Evolutionary conservation across 2,888 invertebrate species (phyloP), one percentile per base, ranked within the genome.

Genomic region (Ypsolopha sequella): DNA sequence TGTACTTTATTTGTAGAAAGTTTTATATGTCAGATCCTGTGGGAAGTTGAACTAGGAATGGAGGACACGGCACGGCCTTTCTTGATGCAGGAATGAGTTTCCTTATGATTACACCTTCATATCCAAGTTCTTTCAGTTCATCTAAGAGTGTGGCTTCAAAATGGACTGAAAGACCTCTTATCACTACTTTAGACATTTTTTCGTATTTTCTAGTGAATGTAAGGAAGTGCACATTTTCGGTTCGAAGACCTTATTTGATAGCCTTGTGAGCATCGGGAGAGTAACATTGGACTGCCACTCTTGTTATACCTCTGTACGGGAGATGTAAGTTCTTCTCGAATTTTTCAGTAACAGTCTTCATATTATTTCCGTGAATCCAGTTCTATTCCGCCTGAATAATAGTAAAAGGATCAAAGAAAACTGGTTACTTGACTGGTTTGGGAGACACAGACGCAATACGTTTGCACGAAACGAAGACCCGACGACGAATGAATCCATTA

Each of bases 121-220:
- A 48, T 7, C 48, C 48, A 7, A 48, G 11, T 6, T 36, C 48
- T 4, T 36, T 36, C 3, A 48, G 36, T 36, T 48, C 48, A 1
- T 36, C 38, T 6, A 14, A 11, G 4, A 48, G 14, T n/a, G 48
- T 48, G n/a, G 11, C 48, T 38, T 48, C 48, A 10, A 48, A 48
- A 24, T 36, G 38, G 6, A 38, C 36, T 8, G 38, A 38, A 6
- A 48, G 38, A 13, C 48, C 48, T 14, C 10, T 36, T 1, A 48
- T 48, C 1, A 48, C 13, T 1, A 36, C 38, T 36, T 48, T 48
- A 8, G 36, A 38, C 36, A 38, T 11, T 36, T 14, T 36, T 36
- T 47, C 47, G 11, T 47, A 36, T 13, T 47, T 47, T 36, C 48
- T 48, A 6, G 48, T 48, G 13, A 48, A 48, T 1, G 48, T 36